phyloP scores from a whole-genome alignment of 1,140 invertebrate species.

The Drosophila lacertosa region DNA sequence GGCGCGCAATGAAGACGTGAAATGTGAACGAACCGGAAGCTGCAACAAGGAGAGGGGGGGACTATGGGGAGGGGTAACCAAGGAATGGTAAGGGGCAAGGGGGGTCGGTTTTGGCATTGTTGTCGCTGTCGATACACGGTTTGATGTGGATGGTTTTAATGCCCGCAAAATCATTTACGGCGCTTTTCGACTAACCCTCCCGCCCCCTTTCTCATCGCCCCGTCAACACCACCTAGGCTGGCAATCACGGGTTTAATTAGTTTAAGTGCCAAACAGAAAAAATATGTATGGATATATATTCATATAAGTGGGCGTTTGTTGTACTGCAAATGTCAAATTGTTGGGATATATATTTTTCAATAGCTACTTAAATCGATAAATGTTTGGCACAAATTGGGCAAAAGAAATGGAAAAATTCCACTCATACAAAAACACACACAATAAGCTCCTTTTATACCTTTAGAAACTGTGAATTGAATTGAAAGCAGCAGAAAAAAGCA shows the following conservation, averaged over 20 bases:
- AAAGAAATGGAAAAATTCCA: too few relatives aligned
- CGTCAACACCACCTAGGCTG: not conserved
- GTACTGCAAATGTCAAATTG: slow-evolving; percentile 18
- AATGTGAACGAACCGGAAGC: slow-evolving; percentile 28
- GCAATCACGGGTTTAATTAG: slow-evolving; percentile 49
- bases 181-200: slow-evolving; percentile 28
- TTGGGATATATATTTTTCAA: slow-evolving; percentile 1
- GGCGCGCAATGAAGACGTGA: slow-evolving; percentile 20
- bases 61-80: not conserved
- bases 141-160: slow-evolving; percentile 32
- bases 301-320: slow-evolving; percentile 28
- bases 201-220: not conserved
- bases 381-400: too few relatives aligned
- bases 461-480: too few relatives aligned
- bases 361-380: not conserved
- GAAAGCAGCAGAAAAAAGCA: too few relatives aligned
- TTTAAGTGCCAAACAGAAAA: slow-evolving; percentile 36
- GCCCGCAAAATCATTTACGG: slow-evolving; percentile 45
- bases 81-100: too few relatives aligned
- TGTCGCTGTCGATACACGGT: slow-evolving; percentile 18
- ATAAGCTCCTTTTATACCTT: too few relatives aligned
- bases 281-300: not conserved
- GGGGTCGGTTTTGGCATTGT: slow-evolving; percentile 3
- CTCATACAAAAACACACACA: not conserved
- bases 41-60: not conserved